Evolutionary conservation across 1,140 invertebrate species (phyloP), one percentile per base, ranked within the genome.

Genomic region (Cydia amplana): DNA sequence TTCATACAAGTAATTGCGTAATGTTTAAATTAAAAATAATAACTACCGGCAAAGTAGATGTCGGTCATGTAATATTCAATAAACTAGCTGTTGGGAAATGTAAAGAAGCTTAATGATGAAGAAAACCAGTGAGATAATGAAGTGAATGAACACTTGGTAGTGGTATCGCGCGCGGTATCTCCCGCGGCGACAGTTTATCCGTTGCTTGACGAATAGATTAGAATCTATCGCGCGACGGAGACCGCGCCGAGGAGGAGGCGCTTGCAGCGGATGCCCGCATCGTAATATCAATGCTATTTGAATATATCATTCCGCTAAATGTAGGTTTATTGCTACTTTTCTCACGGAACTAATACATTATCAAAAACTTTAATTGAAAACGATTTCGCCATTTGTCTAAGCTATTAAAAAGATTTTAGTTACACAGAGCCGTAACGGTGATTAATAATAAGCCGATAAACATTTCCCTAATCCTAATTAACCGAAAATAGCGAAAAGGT

Each of bases 311-410:
- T 88, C 86, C 83, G 75, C 83, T 81, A 84, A 93, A 93, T 91
- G 90, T 93, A 91, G 91, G 91, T 93, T 93, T 93, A 93, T 91
- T 91, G 87, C 89, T 86, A 85, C 86, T 91, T 92, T 93, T 93
- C 91, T 91, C 91, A 93, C 91, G 91, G 88, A 91, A 91, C 87
- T 88, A 87, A 91, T 91, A 89, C 84, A 88, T 90, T 90, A 90
- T 88, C 87, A 87, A 92, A 87, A 87, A 85, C 76, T 87, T 87
- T 87, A 91, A 91, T 91, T 90, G 86, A 91, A 88, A 87, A 87
- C 82, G 86, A 90, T 91, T 89, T 87, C 87, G 84, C 85, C 87
- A 87, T 90, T 89, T 87, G 83, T 87, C 84, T 82, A 80, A 81
- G 80, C 79, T 81, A 86, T 86, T 87, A 85, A 84, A 85, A 20